Percentiles rank a stretch among this genome's conserved stretches.
Evolutionary conservation across 1,140 invertebrate species (phyloP).

Genomic region (Thaumatotibia leucotreta): DNA sequence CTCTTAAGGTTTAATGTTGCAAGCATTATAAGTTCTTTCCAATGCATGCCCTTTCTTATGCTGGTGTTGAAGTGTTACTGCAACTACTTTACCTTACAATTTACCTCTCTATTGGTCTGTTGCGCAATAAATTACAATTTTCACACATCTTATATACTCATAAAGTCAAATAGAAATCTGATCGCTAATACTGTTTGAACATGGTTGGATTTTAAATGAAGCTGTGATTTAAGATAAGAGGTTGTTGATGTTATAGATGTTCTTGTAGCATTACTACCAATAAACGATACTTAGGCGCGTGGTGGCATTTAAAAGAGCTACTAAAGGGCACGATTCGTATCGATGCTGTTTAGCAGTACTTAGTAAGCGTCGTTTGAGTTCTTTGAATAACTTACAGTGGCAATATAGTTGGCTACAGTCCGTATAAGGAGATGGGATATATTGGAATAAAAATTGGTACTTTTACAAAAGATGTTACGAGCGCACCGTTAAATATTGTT

Average conservation of each 20-base stretch:
- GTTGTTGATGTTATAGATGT: background rate
- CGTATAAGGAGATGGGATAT: background rate
- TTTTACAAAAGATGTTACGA: no score
- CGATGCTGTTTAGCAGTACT: slow-evolving; percentile 3
- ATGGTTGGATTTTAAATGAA: background rate
- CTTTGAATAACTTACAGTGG: background rate
- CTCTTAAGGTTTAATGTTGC: slow-evolving; percentile 1
- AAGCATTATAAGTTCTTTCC: background rate
- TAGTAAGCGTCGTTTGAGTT: background rate
- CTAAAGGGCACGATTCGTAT: slow-evolving; percentile 3
- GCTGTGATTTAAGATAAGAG: background rate
- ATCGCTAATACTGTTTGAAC: background rate
- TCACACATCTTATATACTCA: background rate
- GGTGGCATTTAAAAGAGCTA: slow-evolving; percentile 11
- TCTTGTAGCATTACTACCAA: slow-evolving; percentile 5
- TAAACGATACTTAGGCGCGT: slow-evolving; percentile 11
- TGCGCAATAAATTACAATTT: background rate
- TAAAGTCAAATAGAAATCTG: background rate
- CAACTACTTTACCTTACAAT: slow-evolving; percentile 3
- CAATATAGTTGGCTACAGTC: background rate
- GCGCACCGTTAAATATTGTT: no score
- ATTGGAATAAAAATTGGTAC: background rate
- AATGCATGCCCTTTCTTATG: slow-evolving; percentile 8
- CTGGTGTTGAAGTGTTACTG: background rate
- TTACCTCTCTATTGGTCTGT: slow-evolving; percentile 8